Evolutionary conservation across 2,113 vertebrate species (phyloP), one percentile per base, ranked within the genome.

Genomic region (Setophaga coronata): DNA sequence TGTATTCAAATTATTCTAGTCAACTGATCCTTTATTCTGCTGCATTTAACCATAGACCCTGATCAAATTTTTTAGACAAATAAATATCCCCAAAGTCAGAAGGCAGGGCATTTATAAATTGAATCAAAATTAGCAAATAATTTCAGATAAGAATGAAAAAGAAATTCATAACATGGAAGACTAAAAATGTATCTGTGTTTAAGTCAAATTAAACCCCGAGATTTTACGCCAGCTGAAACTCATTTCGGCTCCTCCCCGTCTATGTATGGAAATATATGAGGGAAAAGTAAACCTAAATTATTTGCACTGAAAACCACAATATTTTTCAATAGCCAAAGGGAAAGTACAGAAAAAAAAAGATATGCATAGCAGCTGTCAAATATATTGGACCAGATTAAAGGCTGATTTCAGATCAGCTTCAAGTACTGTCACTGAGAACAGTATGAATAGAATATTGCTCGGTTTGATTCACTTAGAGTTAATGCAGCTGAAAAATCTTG

Each of bases 261-360:
- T 94, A 66, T 90, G 31, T 82, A 61, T 36, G 82, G 85, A 93
- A 90, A 82, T 91, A 53, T 77, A 79, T 18, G 24, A 38, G 18
- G 36, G 26, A 56, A 58, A 17, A 79, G 72, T 58, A 91, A 90
- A 79, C 70, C 70, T 85, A 91, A 91, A 94, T 93, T 91, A 82
- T 93, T 94, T 88, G 90, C 85, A 76, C 47, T 82, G 81, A 54
- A 94, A 95, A 86, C 80, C 96, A 89, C 90, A 95, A 92, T 82
- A 79, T 89, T 92, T 94, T 84, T 70, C 72, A 94, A 94, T 42
- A 89, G 73, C 42, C 42, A 84, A 84, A 89, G 87, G 56, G 57
- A 92, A 90, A 87, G 7, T 29, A 47, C 72, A 60, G 64, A 10
- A 23, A 57, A 40, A 57, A 53, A 61, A 51, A 31, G 25, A 92